These are phyloP conservation scores for Stenolophus ochropezus DNA, from an alignment of 2,888 invertebrate genomes.

Conservation along the genomic window DNA sequence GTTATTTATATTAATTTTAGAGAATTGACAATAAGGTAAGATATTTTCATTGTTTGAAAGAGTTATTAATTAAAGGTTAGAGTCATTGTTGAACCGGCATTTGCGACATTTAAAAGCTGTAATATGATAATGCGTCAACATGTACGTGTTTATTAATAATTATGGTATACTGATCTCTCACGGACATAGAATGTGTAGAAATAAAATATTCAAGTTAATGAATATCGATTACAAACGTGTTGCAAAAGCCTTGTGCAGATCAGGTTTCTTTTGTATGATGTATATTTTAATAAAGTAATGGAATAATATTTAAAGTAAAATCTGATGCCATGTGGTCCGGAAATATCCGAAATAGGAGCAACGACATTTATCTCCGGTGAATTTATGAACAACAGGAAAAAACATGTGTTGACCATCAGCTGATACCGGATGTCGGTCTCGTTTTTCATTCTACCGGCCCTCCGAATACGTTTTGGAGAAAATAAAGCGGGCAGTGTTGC, in stretches of 20 bases:
- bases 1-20: background rate
- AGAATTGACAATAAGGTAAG: slow-evolving; percentile 13
- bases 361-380: background rate
- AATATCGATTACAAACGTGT: background rate
- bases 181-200: slow-evolving; percentile 13
- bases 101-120: background rate
- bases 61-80: slow-evolving; percentile 23
- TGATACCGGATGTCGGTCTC: background rate
- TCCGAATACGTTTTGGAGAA: background rate
- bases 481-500: background rate
- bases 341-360: background rate
- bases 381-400: slow-evolving; percentile 12
- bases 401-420: slow-evolving; percentile 20
- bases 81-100: background rate
- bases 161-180: slow-evolving; percentile 23
- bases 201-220: background rate
- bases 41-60: slow-evolving; percentile 2
- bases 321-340: background rate
- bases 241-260: background rate
- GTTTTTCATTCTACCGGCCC: background rate
- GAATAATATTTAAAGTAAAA: background rate
- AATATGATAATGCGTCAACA: background rate
- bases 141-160: slow-evolving; percentile 8
- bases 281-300: background rate
- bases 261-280: slow-evolving; percentile 3